Evolutionary conservation across 30 jellyfish, hydroid and myxozoan genomes (phyloP), one percentile per base, ranked within the genome.

Genomic region (Sanderia malayensis): DNA sequence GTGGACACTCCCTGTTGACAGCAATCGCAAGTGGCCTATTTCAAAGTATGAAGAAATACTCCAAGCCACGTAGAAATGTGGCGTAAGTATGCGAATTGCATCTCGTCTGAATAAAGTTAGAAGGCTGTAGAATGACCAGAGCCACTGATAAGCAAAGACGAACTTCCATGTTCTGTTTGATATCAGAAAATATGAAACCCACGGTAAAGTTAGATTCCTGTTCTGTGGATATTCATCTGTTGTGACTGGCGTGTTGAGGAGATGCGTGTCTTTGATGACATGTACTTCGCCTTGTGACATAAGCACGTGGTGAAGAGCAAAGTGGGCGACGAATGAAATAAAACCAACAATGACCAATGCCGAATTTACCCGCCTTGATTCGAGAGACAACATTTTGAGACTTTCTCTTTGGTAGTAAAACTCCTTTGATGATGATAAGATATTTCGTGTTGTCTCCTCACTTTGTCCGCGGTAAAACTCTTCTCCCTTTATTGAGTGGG

Each of bases 91-190:
- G 26, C 22, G 19, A 11, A 78, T 67, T 1, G 89, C 33, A 13
- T 55, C 70, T 31, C 46, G 44, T 4, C 89, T 37, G 71, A 57
- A 66, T 9, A 65, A 26, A 15, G 89, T 58, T 13, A 62, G 31
- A n/a, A 78, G 70, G 47, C 89, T 46, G 76, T 78, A 78, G 46
- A 78, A 20, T 22, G 46, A 22, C 89, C 89, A 78, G 19, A 78
- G 75, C 71, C 89, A 78, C 53, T 78, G 89, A 26, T 78, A 78
- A 1, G 74, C 70, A 31, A 66, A n/a, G 8, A 78, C 82, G 21
- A 78, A 2, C 18, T 70, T 71, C 89, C 89, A 78, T 18, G 82
- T 66, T 11, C 75, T 46, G 7, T 34, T 19, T 49, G 30, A n/a
- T n/a, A n/a, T 31, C 2, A 34, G 53, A 27, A 30, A 31, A 59